Evolutionary conservation across 2,113 vertebrate species (phyloP).

Genomic region (Paradoxurus hermaphroditus): DNA sequence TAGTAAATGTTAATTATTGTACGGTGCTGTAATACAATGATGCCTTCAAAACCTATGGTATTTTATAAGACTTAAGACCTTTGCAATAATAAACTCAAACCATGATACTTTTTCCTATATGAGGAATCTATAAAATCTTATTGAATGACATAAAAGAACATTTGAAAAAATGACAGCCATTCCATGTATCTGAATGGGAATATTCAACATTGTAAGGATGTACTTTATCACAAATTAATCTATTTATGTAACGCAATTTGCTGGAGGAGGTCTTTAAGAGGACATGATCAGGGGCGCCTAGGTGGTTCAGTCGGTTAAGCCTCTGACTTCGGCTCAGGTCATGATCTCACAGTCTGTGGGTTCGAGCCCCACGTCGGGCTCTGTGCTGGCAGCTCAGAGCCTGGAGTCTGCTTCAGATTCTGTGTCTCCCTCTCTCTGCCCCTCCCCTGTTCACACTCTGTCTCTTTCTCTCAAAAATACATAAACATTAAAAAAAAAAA

Average conservation of each 20-base stretch:
- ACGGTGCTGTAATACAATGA: neutral
- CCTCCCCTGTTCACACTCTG: too few species aligned
- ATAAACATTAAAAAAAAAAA: too few species aligned
- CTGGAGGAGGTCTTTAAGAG: neutral
- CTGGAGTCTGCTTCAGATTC: too few species aligned
- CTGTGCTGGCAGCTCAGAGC: too few species aligned
- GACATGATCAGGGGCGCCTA: too few species aligned
- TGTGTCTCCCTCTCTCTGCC: too few species aligned
- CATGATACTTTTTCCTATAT: neutral
- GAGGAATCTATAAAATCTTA: slow-evolving; percentile 22
- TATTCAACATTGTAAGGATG: neutral
- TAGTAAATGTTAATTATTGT: slow-evolving; percentile 18
- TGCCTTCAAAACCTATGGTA: neutral
- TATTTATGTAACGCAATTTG: neutral
- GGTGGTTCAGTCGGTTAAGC: too few species aligned
- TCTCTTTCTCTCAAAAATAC: too few species aligned
- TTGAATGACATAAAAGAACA: neutral
- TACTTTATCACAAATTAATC: neutral
- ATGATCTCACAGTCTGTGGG: too few species aligned
- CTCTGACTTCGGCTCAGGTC: too few species aligned
- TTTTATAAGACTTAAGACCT: neutral
- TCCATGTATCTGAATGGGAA: neutral
- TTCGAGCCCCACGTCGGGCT: too few species aligned
- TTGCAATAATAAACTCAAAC: slow-evolving; percentile 15
- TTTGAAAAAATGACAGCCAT: neutral